Conservation (phyloP, 2,113 vertebrate species). For the Brachypteracias leptosomus region DNA sequence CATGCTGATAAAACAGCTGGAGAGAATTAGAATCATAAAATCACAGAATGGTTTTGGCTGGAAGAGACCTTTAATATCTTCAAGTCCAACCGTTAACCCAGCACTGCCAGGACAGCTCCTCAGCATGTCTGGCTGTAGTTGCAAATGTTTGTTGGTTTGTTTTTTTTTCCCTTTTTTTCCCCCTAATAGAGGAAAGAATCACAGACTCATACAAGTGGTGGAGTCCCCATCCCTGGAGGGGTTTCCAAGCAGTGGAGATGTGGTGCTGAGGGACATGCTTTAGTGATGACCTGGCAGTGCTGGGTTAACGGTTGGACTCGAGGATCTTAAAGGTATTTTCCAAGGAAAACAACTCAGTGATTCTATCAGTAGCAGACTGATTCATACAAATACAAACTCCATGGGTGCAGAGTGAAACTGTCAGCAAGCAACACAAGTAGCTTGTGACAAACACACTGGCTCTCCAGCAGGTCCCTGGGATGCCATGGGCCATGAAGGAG, state of each 20-base stretch:
- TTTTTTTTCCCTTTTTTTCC: too few species aligned
- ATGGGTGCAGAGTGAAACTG: neutral
- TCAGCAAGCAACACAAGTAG: neutral
- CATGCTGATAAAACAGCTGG: conserved; percentile 17
- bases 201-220: too few species aligned
- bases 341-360: neutral
- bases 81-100: neutral
- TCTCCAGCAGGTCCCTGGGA: neutral
- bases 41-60: neutral
- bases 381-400: neutral
- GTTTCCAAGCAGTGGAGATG: too few species aligned
- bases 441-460: neutral
- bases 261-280: too few species aligned
- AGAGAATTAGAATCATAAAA: neutral
- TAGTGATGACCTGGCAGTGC: too few species aligned
- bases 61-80: neutral
- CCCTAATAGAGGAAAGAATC: too few species aligned
- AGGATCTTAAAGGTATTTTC: too few species aligned
- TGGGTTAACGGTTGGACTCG: too few species aligned
- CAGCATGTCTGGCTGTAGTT: neutral
- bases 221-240: too few species aligned
- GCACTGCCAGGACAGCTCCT: neutral
- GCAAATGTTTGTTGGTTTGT: too few species aligned
- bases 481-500: neutral
- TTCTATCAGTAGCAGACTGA: neutral